Base-by-base conservation (phyloP, 2,113 vertebrate genomes). In the Sitta europaea region DNA sequence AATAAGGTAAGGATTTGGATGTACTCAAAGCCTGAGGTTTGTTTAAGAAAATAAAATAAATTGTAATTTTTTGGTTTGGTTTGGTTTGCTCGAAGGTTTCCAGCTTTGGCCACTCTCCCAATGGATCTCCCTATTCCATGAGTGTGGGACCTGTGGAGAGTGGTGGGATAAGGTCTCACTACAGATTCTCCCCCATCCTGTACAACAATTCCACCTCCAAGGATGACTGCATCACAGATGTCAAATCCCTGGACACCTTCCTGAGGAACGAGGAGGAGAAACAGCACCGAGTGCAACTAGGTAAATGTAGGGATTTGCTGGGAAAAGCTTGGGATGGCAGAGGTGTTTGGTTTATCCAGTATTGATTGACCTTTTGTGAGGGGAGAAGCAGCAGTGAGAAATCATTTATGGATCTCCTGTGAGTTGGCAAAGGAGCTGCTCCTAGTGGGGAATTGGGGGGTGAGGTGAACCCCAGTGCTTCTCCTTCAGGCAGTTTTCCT, bases 191-290 rank as follows among this genome's bases (percentile, higher is more conserved):
- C 1, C 99, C 99, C 17, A 97, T 98, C 0, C 97, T 98, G 6
- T 99, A 99, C n/a, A 99, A 97, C 43, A 99, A 99, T 5, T 98
- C 98, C 9, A 97, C 98, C 38, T 98, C 97, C 50, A 99, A 99
- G 53, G 99, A 99, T 7, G 99, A 99, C 66, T 99, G 98, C 25
- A 99, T 99, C 91, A 98, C 98, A 11, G 99, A 99, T 91, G 97
- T 99, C 25, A 99, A 98, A 62, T 98, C 97, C 12, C 86, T 99
- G 84, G 98, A 99, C 82, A 97, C 92, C 84, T 99, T 99, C 86
- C 98, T 99, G 97, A 53, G 67, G 81, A 97, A 97, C 1, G 99
- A 99, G 92, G 99, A 99, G 81, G 99, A 99, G 97, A 99, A 98
- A 16, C 99, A 98, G 83, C 99, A 99, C 51, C 98, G 98, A 66